Percentiles rank a stretch among this genome's conserved stretches.
Evolutionary conservation across 2,888 invertebrate genomes (phyloP).

Genomic region (Anticlea derivata): DNA sequence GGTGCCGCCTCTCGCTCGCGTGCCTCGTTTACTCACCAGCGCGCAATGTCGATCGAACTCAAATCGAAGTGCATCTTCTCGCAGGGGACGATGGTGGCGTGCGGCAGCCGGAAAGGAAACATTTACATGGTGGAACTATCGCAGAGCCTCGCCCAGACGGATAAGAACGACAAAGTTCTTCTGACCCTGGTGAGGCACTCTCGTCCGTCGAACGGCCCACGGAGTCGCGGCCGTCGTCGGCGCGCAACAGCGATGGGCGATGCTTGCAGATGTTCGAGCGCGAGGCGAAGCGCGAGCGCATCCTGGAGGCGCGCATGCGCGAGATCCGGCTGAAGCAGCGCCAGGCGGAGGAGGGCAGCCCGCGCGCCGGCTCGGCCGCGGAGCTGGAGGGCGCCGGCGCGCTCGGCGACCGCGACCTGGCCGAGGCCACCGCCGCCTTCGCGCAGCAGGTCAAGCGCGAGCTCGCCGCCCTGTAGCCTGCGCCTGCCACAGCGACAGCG

Average conservation of each 20-base stretch:
- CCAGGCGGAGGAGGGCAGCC: slow-evolving; percentile 60
- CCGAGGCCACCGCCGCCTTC: slow-evolving; percentile 3
- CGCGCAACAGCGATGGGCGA: too few species aligned
- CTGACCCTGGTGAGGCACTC: slow-evolving; percentile 85
- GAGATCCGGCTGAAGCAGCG: slow-evolving; percentile 87
- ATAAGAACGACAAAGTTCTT: slow-evolving; percentile 88
- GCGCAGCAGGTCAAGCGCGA: slow-evolving; percentile 12
- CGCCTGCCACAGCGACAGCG: too few species aligned
- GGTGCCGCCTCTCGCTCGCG: too few species aligned
- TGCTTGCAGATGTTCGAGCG: slow-evolving; percentile 91
- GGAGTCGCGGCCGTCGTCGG: too few species aligned
- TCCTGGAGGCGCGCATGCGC: slow-evolving; percentile 93
- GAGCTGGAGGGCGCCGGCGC: slow-evolving; percentile 46
- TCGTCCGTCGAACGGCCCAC: too few species aligned
- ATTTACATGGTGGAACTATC: slow-evolving; percentile 90
- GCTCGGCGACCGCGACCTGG: not conserved
- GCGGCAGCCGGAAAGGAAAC: slow-evolving; percentile 88
- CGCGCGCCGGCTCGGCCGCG: slow-evolving; percentile 36
- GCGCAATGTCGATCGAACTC: too few species aligned
- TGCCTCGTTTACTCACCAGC: too few species aligned
- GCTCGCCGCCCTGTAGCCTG: slow-evolving; percentile 5
- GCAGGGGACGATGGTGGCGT: slow-evolving; percentile 86
- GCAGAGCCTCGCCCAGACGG: slow-evolving; percentile 85
- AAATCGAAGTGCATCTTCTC: too few species aligned
- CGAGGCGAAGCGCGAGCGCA: slow-evolving; percentile 94